A percentile compares a stretch with the other conserved stretches of the same genome.
These are phyloP conservation scores for Halcyon chelicuti DNA, from an alignment of 2,797 vertebrate genomes.

Conservation along the genomic window DNA sequence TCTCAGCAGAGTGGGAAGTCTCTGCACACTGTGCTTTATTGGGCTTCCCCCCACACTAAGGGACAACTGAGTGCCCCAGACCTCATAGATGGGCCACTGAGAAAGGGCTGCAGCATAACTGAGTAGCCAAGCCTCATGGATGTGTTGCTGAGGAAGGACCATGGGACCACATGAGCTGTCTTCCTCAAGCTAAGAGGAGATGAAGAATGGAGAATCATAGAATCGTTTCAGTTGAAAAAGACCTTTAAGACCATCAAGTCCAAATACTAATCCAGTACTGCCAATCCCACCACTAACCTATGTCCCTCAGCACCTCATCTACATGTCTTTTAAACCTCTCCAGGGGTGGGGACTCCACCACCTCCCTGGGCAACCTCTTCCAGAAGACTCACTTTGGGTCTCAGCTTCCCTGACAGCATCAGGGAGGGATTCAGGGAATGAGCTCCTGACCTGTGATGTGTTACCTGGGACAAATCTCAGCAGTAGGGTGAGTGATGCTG, in stretches of 20 bases:
- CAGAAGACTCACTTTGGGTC: background rate
- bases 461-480: background rate
- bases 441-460: fast-evolving
- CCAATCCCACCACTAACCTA: no score
- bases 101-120: background rate
- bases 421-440: background rate
- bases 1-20: background rate
- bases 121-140: background rate
- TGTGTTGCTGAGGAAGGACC: background rate
- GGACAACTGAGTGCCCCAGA: fast-evolving
- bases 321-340: no score
- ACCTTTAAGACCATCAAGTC: no score
- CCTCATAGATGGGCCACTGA: background rate
- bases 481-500: background rate
- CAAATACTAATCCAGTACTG: no score
- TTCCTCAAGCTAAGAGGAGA: background rate
- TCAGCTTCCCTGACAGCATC: background rate
- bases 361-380: no score
- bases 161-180: background rate
- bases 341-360: no score
- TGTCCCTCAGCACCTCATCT: no score
- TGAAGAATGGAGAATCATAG: background rate
- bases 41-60: background rate
- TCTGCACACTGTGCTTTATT: background rate
- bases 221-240: no score